Evolutionary conservation across 1,140 invertebrate species (phyloP), one percentile per base, ranked within the genome.

Genomic region (Venturia canescens): DNA sequence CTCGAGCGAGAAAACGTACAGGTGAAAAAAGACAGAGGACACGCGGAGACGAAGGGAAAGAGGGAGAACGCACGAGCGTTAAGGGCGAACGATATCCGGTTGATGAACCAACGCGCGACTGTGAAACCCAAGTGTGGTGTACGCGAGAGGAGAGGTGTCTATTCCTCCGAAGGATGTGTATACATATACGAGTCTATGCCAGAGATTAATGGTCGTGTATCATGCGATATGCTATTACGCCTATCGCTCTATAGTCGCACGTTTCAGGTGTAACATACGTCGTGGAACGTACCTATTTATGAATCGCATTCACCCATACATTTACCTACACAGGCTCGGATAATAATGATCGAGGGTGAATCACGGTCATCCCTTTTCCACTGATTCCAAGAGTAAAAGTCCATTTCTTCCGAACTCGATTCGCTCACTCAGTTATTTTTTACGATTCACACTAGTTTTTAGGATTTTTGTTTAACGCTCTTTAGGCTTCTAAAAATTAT

Each of bases 221-320:
- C 88, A 88, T 89, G 87, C 87, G 82, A 88, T 77, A 77, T 86
- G 86, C 87, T 88, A 89, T 89, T 89, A 88, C 87, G 78, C 57
- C 76, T 80, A 83, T 82, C 84, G 84, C 82, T 84, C 13, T 69
- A 69, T 21, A 69, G 70, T 80, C 44, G 57, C 80, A 50, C 69
- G 78, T 79, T 67, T 67, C 70, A 79, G 75, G 77, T 74, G 23
- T 57, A 69, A 29, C 60, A 53, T 79, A 53, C 78, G 44, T 69
- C 53, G 75, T 29, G 72, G 26, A 76, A 77, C 75, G 63, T 79
- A 69, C 66, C 72, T 76, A 60, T 76, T 29, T 53, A 76, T 76
- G 27, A 60, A 76, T 76, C 72, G 48, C 23, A 18, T 72, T n/a
- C 31, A 27, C 70, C 18, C 18, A 27, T 27, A 72, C 31, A 27